Base-by-base conservation (phyloP, 2,888 invertebrate genomes). In the Tachystola acroxantha region DNA sequence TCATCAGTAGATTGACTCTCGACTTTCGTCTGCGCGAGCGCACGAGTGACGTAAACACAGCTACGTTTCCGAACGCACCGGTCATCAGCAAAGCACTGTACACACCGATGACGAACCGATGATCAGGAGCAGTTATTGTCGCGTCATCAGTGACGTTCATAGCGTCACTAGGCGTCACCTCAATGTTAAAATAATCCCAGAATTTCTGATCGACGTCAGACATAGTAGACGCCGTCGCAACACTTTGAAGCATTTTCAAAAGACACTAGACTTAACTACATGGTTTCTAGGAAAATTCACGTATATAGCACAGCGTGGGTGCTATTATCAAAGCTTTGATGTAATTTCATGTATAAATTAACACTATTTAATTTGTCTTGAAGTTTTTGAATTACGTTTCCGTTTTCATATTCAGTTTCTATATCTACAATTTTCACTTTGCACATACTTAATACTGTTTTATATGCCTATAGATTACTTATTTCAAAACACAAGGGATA, bases 1-100 rank as follows among this genome's bases (percentile, higher is more conserved):
- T 90, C 68, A 95, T 93, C 78, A 95, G 89, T 40, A 94, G 64
- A 38, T 93, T 93, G 32, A 95, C 92, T 26, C 94, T 73, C 0
- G 92, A 92, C 58, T 93, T 93, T 31, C 92, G 72, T 26, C 91
- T 86, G 24, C 93, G 77, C 6, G 90, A 90, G 7, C 91, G 82
- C 53, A 92, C 86, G 10, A 94, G 74, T 0, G 92, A 90, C 5
- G 90, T 81, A 57, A 94, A 91, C 7, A 94, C 93, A 0, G 91
- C 91, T 7, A 93, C 72, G 58, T 94, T 94, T 0, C 94, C 94
- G 3, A 91, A 71, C 0, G 93, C 92, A 0, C 93, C 93, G 0
- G 92, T 74, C 2, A 88, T 73, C 45, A 93, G 89, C 32, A 93
- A 68, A 0, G 88, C 72, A 53, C 89, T 88, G 61, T 94, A 94